Base-by-base conservation (phyloP, 1,140 invertebrate species). In the Hestina assimilis region DNA sequence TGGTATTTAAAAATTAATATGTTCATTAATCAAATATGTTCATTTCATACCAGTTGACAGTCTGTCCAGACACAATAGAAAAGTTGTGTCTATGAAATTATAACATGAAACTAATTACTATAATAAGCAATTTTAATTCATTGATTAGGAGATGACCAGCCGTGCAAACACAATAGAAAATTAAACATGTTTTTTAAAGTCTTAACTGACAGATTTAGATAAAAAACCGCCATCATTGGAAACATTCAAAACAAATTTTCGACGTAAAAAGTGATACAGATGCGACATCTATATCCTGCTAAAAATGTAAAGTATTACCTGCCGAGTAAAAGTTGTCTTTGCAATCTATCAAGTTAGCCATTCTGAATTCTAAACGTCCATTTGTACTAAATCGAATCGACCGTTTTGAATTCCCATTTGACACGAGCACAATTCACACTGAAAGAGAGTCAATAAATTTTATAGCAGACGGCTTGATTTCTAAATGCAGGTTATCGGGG, bases 401-500 rank as follows among this genome's bases (percentile, higher is more conserved):
- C 56, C 63, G 68, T 68, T 75, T 72, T 59, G 66, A 72, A 75
- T 74, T 76, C 72, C 71, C 75, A 73, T 66, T 66, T 63, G 68
- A 65, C 59, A 62, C 59, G 57, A 59, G 51, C 60, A 75, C 75
- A 75, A 72, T 75, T 74, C 73, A 55, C 70, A 72, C 70, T 59
- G 62, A 81, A 79, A 76, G 74, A 74, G 73, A 82, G 75, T 83
- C 73, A 70, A 83, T 86, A 83, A 86, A 86, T 86, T 85, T 80
- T 72, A 70, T 68, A 80, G 72, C 70, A 77, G 74, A 57, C 71
- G 72, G 81, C 71, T 81, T 84, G 72, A 76, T 83, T 84, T 84
- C 80, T 78, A 77, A 87, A 83, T 83, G 82, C 80, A 83, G 82
- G 83, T 87, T 85, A 87, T 87, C 82, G 77, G 80, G 75, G 75